Evolutionary conservation across 2,113 vertebrate species (phyloP).

Genomic region (Saguinus imperator): DNA sequence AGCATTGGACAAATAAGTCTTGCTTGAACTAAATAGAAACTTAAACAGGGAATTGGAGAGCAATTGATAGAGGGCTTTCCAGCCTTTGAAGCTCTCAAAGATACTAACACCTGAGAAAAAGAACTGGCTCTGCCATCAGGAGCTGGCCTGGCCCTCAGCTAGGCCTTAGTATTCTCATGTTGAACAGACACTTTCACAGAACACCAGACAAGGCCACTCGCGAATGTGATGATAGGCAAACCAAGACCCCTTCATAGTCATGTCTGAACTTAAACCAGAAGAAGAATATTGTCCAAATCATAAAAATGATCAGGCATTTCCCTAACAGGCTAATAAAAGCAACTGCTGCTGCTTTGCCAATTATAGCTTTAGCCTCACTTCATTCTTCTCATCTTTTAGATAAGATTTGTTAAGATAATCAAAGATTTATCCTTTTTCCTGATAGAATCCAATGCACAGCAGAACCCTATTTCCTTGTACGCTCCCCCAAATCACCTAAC

Average conservation of each 20-base stretch:
- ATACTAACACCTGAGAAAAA: background rate
- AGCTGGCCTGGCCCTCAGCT: background rate
- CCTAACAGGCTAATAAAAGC: background rate
- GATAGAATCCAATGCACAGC: background rate
- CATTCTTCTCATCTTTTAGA: background rate
- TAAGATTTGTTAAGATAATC: background rate
- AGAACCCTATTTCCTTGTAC: background rate
- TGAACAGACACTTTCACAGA: background rate
- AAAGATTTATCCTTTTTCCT: background rate
- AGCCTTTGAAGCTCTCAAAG: background rate
- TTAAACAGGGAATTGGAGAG: conserved; percentile 13
- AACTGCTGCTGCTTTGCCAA: background rate
- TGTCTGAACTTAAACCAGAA: background rate
- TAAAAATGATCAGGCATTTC: background rate
- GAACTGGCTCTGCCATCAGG: background rate
- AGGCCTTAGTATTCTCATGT: background rate
- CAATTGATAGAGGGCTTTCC: background rate
- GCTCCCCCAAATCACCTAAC: background rate
- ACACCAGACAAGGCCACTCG: background rate
- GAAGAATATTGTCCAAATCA: background rate
- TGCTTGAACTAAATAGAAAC: conserved; percentile 7
- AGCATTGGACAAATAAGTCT: background rate
- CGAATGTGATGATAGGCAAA: background rate
- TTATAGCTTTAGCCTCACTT: background rate
- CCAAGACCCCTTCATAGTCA: background rate